These are phyloP conservation scores for Zootermopsis nevadensis DNA, from an alignment of 2,888 invertebrate species.

Conservation along the genomic window DNA sequence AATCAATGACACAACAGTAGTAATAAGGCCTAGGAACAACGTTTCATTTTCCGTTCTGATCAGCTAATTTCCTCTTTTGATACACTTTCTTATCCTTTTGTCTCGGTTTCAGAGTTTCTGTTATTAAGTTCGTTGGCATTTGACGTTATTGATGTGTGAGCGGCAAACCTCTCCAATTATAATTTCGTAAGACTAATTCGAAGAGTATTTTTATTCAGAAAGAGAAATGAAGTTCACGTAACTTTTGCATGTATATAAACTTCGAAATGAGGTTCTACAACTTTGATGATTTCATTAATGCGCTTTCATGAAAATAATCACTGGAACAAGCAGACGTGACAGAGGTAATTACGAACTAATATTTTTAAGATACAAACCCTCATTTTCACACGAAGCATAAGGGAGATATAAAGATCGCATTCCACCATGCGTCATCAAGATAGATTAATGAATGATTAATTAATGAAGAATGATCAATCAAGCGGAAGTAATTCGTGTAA, in stretches of 20 bases:
- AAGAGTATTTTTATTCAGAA: background rate
- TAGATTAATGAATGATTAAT: too few relatives aligned
- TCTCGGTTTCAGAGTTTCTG: slow-evolving; percentile 12
- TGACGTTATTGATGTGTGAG: background rate
- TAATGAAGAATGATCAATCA: too few relatives aligned
- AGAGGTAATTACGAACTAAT: too few relatives aligned
- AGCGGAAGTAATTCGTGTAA: too few relatives aligned
- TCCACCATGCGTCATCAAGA: too few relatives aligned
- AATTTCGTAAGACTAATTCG: background rate
- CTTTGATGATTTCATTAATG: background rate
- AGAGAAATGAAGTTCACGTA: background rate
- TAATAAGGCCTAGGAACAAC: background rate
- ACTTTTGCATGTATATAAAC: background rate
- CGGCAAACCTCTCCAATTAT: background rate
- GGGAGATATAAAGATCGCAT: too few relatives aligned
- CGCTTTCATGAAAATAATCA: too few relatives aligned
- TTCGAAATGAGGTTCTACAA: background rate
- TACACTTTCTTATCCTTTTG: slow-evolving; percentile 33
- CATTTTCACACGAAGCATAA: too few relatives aligned
- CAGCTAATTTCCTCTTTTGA: background rate
- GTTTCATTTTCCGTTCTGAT: slow-evolving; percentile 6
- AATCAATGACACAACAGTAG: background rate
- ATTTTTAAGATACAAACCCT: too few relatives aligned
- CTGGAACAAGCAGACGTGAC: too few relatives aligned
- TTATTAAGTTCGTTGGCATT: background rate